Percentiles rank a stretch among this genome's conserved stretches.
Evolutionary conservation across 2,888 invertebrate species (phyloP).

Genomic region (Brenthis daphne): DNA sequence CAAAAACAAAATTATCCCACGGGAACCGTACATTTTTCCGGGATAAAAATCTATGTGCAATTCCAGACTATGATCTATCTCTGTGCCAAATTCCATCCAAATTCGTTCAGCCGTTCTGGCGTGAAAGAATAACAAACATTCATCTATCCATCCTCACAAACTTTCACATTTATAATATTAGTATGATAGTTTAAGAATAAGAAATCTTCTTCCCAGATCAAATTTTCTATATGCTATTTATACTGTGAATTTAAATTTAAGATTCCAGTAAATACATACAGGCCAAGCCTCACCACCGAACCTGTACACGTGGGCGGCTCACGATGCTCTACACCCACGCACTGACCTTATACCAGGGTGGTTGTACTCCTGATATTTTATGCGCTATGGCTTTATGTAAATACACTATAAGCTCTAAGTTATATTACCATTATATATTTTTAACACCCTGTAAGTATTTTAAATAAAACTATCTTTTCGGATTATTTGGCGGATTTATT

Average conservation of each 20-base stretch:
- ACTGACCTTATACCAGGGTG: conserved; percentile 57
- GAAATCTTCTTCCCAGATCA: background rate
- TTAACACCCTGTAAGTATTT: too few species aligned
- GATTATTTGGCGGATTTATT: too few species aligned
- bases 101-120: too few species aligned
- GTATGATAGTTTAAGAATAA: background rate
- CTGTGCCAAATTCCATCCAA: too few species aligned
- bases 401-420: background rate
- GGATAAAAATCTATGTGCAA: too few species aligned
- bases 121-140: too few species aligned
- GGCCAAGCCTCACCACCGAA: conserved; percentile 49
- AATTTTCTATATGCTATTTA: background rate
- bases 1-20: too few species aligned
- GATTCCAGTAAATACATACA: conserved; percentile 37
- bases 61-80: too few species aligned
- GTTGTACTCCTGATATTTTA: conserved; percentile 31
- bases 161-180: background rate
- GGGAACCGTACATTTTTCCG: too few species aligned
- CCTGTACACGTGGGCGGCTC: conserved; percentile 70
- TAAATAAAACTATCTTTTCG: too few species aligned
- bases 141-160: too few species aligned
- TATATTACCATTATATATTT: background rate
- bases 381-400: conserved; percentile 14
- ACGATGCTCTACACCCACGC: conserved; percentile 60
- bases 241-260: conserved; percentile 22